Percentiles rank a stretch among this genome's conserved stretches.
Conservation (phyloP, 2,888 invertebrate genomes). For the Augiades crinisus region DNA sequence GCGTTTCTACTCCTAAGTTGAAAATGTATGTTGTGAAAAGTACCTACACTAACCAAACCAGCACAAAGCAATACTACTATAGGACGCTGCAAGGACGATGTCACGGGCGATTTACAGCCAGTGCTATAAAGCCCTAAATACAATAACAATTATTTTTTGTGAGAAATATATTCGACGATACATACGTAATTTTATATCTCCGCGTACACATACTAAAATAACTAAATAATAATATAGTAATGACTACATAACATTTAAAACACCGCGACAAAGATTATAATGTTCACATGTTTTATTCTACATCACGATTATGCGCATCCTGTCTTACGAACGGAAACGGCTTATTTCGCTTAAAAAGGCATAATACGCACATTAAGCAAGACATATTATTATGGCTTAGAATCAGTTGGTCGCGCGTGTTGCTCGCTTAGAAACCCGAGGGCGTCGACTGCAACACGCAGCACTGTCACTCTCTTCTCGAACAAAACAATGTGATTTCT, state of each 20-base stretch:
- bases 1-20: no score
- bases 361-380: slow-evolving; percentile 9
- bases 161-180: no score
- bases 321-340: slow-evolving; percentile 32
- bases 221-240: no score
- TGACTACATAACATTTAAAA: not conserved
- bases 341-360: slow-evolving; percentile 1
- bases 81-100: no score
- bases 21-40: no score
- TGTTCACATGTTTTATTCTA: slow-evolving; percentile 1
- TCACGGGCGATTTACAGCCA: no score
- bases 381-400: not conserved
- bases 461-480: slow-evolving; percentile 63
- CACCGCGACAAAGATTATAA: not conserved
- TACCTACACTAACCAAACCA: no score
- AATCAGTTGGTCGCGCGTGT: slow-evolving; percentile 62
- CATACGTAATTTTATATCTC: no score
- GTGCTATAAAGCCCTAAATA: no score
- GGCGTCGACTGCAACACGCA: slow-evolving; percentile 68
- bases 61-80: no score
- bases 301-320: slow-evolving; percentile 33
- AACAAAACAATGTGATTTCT: slow-evolving; percentile 72
- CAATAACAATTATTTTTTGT: no score
- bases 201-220: no score
- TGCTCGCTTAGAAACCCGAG: slow-evolving; percentile 63